Evolutionary conservation across 1,140 invertebrate genomes (phyloP), one percentile per base, ranked within the genome.

Genomic region (Nymphalis io): DNA sequence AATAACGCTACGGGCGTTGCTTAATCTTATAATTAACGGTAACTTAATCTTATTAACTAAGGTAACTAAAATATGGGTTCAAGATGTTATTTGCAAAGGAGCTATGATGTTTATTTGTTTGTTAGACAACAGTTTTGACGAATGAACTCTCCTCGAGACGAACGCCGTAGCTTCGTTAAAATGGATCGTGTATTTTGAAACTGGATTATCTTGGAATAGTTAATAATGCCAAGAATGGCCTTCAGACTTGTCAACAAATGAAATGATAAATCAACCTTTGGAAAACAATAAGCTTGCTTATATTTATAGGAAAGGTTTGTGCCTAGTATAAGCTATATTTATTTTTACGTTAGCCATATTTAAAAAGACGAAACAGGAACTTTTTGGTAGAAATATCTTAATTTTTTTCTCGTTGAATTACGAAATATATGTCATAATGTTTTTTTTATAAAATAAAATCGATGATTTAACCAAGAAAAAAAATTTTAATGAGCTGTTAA

Each of bases 251-350:
- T 80, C 75, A 77, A 80, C 80, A 72, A 82, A 65, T 72, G 33
- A 75, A 78, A 78, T 82, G 80, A 82, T 78, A 80, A 79, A 80
- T 81, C 75, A 78, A 82, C 73, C 18, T 51, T 51, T 80, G 63
- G 55, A 55, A 73, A 76, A 82, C 75, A 80, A 78, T 76, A 74
- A 63, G 72, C 55, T 46, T 40, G 75, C 65, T 79, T 73, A 74
- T 51, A 71, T 78, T 74, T 73, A 4, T 48, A 21, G 46, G 10
- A 51, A 15, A 71, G 13, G 55, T 11, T 8, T 21, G 64, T 61
- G 8, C 13, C 64, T 60, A 71, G 42, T 69, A 51, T 46, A 16
- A 20, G 46, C 18, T 51, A 16, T 48, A 42, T 13, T 11, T 39
- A 39, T 42, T 15, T 42, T 42, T 15, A 4, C 12, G 15, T 42